phyloP scores from a whole-genome alignment of 2,888 invertebrate species.

The Polydesmus complanatus region DNA sequence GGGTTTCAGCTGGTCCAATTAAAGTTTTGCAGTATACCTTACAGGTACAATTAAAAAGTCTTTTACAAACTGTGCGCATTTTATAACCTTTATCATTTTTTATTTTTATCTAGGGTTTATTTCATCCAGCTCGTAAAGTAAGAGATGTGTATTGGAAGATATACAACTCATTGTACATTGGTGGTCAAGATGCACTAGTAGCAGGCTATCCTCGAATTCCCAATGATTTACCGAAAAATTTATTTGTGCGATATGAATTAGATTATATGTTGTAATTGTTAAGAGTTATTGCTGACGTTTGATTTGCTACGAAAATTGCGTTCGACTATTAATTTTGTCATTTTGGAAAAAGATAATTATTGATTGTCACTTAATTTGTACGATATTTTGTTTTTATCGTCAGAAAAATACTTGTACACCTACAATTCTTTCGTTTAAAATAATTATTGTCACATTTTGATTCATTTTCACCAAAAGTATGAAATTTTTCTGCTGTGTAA shows the following conservation, averaged over 20 bases:
- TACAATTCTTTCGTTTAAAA: too few relatives aligned
- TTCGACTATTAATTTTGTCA: too few relatives aligned
- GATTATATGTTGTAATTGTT: conserved; percentile 85
- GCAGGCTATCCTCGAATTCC: conserved; percentile 93
- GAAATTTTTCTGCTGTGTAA: too few relatives aligned
- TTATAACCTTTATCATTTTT: conserved; percentile 1
- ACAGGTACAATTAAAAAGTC: conserved; percentile 46
- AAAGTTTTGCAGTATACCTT: conserved; percentile 92
- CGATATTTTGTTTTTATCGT: too few relatives aligned
- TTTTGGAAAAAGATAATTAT: too few relatives aligned
- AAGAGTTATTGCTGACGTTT: neutral
- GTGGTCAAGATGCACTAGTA: conserved; percentile 94
- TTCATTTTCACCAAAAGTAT: too few relatives aligned
- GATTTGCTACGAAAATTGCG: too few relatives aligned
- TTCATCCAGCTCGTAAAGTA: conserved; percentile 97
- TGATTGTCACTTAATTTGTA: too few relatives aligned
- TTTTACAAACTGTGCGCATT: conserved; percentile 15
- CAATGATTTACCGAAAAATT: conserved; percentile 81
- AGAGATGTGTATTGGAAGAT: conserved; percentile 99
- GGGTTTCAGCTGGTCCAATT: conserved; percentile 90
- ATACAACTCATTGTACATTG: conserved; percentile 97
- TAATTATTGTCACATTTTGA: too few relatives aligned
- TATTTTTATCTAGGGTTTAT: conserved; percentile 60
- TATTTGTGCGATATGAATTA: conserved; percentile 80
- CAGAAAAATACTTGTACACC: too few relatives aligned